Base-by-base conservation (phyloP, 2,797 vertebrate genomes). In the Acanthis flammea region DNA sequence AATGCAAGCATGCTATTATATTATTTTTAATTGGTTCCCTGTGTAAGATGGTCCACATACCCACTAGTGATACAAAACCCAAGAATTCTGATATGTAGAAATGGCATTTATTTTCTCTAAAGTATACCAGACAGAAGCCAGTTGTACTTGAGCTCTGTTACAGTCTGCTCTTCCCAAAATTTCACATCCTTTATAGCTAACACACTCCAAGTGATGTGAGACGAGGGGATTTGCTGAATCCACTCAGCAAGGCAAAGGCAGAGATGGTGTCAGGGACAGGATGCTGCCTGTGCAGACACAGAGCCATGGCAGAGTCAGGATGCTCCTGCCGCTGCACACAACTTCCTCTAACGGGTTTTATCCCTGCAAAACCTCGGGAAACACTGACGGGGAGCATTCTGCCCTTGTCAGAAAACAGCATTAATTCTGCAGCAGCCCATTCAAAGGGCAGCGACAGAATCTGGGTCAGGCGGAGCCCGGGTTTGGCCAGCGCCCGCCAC, bases 401-500 rank as follows among this genome's bases (percentile, higher is more conserved):
- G 61, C n/a, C 39, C 66, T 41, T 12, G 73, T 22, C 57, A 50
- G 72, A 51, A 67, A 86, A 28, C 25, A 80, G 85, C 67, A 42
- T n/a, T 10, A 48, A 44, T 19, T 42, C 86, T 7, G 90, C 86
- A 66, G 83, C 47, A 87, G 78, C 67, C 16, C 54, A 2, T 51
- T 54, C 24, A 17, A 58, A 92, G 65, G 73, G 70, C 47, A 39
- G 18, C 0, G 39, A 24, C 4, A 8, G 71, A 72, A 95, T 93
- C 50, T 78, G 79, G 92, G 93, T 86, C 94, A 96, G 87, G 66
- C 14, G 2, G 33, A 71, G 72, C 57, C 31, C 9, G 80, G 39
- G 53, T 13, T 72, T 72, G 88, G 66, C 80, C 60, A 10, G 53
- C 60, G 9, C 41, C 5, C 41, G 73, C 97, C 97, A 97, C 96